These are phyloP conservation scores for Euglossa dilemma DNA, from an alignment of 1,140 invertebrate genomes.

Conservation along the genomic window DNA sequence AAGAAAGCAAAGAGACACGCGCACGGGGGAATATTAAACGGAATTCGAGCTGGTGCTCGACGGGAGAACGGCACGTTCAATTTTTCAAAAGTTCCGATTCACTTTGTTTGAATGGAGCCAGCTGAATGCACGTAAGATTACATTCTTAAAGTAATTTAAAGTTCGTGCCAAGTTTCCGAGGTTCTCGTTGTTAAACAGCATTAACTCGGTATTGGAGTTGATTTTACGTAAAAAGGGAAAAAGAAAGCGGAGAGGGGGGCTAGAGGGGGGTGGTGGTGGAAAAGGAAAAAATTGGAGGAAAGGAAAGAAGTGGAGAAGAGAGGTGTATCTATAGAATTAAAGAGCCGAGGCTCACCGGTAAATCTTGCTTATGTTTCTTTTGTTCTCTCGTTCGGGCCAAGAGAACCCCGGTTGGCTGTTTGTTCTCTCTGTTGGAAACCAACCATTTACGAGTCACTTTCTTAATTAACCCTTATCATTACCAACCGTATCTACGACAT, in stretches of 20 bases:
- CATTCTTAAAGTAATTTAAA: slow-evolving; percentile 65
- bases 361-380: slow-evolving; percentile 64
- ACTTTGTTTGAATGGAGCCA: slow-evolving; percentile 36
- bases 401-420: slow-evolving; percentile 43
- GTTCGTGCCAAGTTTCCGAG: slow-evolving; percentile 42
- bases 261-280: too few relatives aligned
- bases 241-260: too few relatives aligned
- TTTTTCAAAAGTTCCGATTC: slow-evolving; percentile 43
- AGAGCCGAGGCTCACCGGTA: slow-evolving; percentile 55
- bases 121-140: slow-evolving; percentile 55
- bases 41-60: neutral
- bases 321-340: slow-evolving; percentile 51
- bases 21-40: slow-evolving; percentile 29
- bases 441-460: slow-evolving; percentile 61
- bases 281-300: neutral
- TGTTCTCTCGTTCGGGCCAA: slow-evolving; percentile 17
- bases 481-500: slow-evolving; percentile 38
- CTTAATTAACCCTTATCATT: slow-evolving; percentile 67
- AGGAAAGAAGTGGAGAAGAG: neutral
- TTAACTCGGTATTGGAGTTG: slow-evolving; percentile 62
- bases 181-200: slow-evolving; percentile 58
- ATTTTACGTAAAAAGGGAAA: slow-evolving; percentile 24
- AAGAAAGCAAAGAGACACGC: slow-evolving; percentile 1
- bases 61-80: slow-evolving; percentile 3
- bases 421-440: slow-evolving; percentile 54